phyloP scores from a whole-genome alignment of 2,113 vertebrate genomes.

The Pachycephala philippinensis region DNA sequence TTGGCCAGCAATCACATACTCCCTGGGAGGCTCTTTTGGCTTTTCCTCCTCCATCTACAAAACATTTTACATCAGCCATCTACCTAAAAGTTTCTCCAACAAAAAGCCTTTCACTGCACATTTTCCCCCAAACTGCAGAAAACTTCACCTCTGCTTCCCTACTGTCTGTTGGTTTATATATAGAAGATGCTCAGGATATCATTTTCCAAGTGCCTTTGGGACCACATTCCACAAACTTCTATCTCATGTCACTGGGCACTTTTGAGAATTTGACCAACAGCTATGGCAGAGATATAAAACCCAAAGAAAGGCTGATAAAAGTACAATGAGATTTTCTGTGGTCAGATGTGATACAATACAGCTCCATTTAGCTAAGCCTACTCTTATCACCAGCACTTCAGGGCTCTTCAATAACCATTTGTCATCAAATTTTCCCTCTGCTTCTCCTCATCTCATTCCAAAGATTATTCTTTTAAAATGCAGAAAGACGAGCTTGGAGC shows the following conservation, averaged over 20 bases:
- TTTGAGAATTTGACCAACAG: slow-evolving; percentile 21
- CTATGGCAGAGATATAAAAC: background rate
- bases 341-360: slow-evolving; percentile 1
- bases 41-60: background rate
- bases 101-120: background rate
- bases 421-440: slow-evolving; percentile 53
- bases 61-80: background rate
- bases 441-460: slow-evolving; percentile 37
- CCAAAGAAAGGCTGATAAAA: slow-evolving; percentile 36
- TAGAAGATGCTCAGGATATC: background rate
- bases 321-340: slow-evolving; percentile 7
- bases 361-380: slow-evolving; percentile 15
- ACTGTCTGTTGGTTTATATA: background rate
- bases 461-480: slow-evolving; percentile 46
- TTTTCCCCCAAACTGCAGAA: background rate
- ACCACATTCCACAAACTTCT: background rate
- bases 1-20: background rate
- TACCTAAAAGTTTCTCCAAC: background rate
- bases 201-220: background rate
- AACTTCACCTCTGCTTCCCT: background rate
- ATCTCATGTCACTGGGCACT: slow-evolving; percentile 9
- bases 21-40: background rate
- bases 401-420: slow-evolving; percentile 54
- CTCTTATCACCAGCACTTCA: slow-evolving; percentile 47
- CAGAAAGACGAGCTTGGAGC: slow-evolving; percentile 22